phyloP scores from a whole-genome alignment of 2,888 invertebrate genomes.

The Hemithea aestivaria region DNA sequence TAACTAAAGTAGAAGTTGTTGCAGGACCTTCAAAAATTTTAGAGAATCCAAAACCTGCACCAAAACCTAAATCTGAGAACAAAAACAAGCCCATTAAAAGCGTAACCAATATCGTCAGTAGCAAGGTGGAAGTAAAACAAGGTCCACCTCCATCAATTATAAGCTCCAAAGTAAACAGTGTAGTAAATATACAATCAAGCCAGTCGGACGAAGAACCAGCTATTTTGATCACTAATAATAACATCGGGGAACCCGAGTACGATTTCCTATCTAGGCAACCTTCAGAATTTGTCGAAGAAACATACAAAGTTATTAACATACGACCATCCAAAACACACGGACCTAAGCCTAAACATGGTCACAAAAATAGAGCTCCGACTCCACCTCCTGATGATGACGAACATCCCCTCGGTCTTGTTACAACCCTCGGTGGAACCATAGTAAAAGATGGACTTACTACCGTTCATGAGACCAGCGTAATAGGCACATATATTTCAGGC shows the following conservation, averaged over 20 bases:
- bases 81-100: conserved; percentile 57
- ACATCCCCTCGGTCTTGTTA: conserved; percentile 89
- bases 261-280: conserved; percentile 92
- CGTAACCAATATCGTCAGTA: conserved; percentile 61
- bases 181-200: conserved; percentile 76
- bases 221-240: conserved; percentile 82
- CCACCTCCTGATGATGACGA: conserved; percentile 78
- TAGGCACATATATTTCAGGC: conserved; percentile 91
- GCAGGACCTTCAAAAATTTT: conserved; percentile 72
- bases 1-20: conserved; percentile 78
- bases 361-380: conserved; percentile 61
- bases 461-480: conserved; percentile 92
- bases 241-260: conserved; percentile 89
- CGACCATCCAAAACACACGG: conserved; percentile 81
- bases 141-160: conserved; percentile 50
- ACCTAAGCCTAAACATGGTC: conserved; percentile 66
- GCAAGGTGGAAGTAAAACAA: conserved; percentile 74
- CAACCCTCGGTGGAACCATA: conserved; percentile 90
- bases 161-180: conserved; percentile 72
- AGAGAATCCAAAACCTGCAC: conserved; percentile 53
- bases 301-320: conserved; percentile 89
- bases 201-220: conserved; percentile 77
- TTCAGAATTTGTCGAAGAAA: conserved; percentile 90
- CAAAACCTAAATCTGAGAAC: conserved; percentile 48
- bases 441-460: conserved; percentile 91